phyloP scores from a whole-genome alignment of 2,797 vertebrate species.

The Myotis planiceps region DNA sequence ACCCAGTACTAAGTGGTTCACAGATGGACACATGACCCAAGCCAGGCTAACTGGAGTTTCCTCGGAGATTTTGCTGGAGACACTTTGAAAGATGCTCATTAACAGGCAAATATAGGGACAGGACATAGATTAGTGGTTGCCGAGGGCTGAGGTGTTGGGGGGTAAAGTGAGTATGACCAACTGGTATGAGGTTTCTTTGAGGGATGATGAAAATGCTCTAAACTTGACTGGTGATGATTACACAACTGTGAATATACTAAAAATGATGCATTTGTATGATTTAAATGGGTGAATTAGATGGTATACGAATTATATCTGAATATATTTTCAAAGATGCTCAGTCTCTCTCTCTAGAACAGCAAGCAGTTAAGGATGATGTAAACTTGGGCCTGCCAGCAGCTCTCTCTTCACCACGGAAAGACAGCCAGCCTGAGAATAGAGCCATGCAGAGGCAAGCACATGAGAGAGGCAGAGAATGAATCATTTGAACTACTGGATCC shows the following conservation, averaged over 20 bases:
- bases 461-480: background rate
- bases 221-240: background rate
- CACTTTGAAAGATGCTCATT: background rate
- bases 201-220: slow-evolving; percentile 22
- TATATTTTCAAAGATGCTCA: background rate
- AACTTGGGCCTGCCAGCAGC: background rate
- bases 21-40: background rate
- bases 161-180: background rate
- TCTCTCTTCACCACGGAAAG: background rate
- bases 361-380: background rate
- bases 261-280: background rate
- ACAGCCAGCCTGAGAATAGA: background rate
- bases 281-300: background rate
- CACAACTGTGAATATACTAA: slow-evolving; percentile 5
- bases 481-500: background rate
- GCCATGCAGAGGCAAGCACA: background rate
- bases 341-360: background rate
- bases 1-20: background rate
- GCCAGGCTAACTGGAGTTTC: background rate
- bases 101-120: background rate
- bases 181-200: background rate
- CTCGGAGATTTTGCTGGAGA: background rate
- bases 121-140: background rate
- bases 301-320: slow-evolving; percentile 43
- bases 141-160: background rate